Percentiles rank a stretch among this genome's conserved stretches.
These are phyloP conservation scores for Gadopsis bispinosus DNA, from an alignment of 2,797 vertebrate species.

Conservation along the genomic window DNA sequence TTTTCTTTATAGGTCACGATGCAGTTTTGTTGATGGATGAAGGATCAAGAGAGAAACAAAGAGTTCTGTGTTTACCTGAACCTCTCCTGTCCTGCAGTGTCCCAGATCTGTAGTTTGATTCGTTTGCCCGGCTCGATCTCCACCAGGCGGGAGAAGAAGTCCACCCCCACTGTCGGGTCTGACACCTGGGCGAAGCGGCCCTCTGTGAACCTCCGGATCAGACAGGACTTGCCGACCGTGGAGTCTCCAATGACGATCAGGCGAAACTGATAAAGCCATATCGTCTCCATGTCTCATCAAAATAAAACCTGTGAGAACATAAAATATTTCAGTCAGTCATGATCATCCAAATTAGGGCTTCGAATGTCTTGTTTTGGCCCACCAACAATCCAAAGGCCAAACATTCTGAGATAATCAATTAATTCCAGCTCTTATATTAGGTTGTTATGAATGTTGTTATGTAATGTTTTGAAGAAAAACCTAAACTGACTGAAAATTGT, in stretches of 20 bases:
- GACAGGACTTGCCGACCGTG: slow-evolving; percentile 95
- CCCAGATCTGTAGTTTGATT: slow-evolving; percentile 96
- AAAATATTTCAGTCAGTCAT: background rate
- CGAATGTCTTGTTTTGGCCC: background rate
- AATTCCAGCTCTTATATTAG: background rate
- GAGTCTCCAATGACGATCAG: slow-evolving; percentile 97
- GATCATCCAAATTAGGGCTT: background rate
- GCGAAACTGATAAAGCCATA: slow-evolving; percentile 97
- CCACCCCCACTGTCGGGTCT: slow-evolving; percentile 95
- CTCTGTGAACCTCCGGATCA: slow-evolving; percentile 96
- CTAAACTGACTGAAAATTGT: background rate
- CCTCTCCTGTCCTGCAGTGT: slow-evolving; percentile 92
- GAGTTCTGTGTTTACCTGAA: slow-evolving; percentile 85
- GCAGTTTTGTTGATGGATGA: background rate
- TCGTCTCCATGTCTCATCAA: slow-evolving; percentile 90
- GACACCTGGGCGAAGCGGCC: slow-evolving; percentile 95
- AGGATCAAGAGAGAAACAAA: background rate
- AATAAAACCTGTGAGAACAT: slow-evolving; percentile 52
- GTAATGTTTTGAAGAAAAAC: background rate
- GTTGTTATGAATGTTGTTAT: background rate
- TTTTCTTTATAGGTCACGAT: background rate
- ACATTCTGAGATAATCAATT: background rate
- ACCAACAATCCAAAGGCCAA: background rate
- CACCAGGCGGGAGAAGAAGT: slow-evolving; percentile 96
- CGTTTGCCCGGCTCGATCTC: slow-evolving; percentile 96